Percentiles rank a stretch among this genome's conserved stretches.
phyloP scores from a whole-genome alignment of 2,888 invertebrate species.

The Spilosoma lubricipeda region DNA sequence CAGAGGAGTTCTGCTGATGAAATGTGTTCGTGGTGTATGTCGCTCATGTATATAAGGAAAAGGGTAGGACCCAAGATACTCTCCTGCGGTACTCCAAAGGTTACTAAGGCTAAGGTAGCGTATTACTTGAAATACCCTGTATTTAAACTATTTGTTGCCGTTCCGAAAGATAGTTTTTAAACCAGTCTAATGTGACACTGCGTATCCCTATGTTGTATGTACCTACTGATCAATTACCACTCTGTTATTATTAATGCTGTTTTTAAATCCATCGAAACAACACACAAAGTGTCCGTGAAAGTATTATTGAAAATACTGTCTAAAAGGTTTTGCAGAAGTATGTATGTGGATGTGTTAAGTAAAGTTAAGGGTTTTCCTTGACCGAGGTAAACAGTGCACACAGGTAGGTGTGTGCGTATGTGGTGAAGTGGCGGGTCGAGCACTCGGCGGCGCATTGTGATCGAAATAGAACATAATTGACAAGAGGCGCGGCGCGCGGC shows the following conservation, averaged over 20 bases:
- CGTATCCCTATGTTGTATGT: no score
- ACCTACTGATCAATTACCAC: neutral
- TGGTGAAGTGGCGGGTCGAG: constrained; percentile 12
- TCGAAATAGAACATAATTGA: constrained; percentile 22
- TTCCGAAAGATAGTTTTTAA: no score
- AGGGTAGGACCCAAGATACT: no score
- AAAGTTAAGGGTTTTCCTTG: neutral
- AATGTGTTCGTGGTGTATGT: no score
- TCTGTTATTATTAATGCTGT: neutral
- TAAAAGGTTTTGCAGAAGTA: neutral
- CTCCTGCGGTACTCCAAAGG: no score
- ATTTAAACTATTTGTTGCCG: no score
- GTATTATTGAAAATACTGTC: neutral
- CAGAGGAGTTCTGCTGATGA: no score
- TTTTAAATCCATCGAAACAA: neutral
- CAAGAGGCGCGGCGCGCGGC: neutral
- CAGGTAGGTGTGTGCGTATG: neutral
- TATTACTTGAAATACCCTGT: no score
- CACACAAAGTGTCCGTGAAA: neutral
- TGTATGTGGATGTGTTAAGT: neutral
- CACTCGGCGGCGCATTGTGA: constrained; percentile 15
- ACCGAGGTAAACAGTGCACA: neutral
- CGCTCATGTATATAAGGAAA: no score
- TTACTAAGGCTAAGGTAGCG: no score
- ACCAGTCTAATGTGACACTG: no score